Evolutionary conservation across 2,113 vertebrate genomes (phyloP).

Genomic region (Cavia aperea): DNA sequence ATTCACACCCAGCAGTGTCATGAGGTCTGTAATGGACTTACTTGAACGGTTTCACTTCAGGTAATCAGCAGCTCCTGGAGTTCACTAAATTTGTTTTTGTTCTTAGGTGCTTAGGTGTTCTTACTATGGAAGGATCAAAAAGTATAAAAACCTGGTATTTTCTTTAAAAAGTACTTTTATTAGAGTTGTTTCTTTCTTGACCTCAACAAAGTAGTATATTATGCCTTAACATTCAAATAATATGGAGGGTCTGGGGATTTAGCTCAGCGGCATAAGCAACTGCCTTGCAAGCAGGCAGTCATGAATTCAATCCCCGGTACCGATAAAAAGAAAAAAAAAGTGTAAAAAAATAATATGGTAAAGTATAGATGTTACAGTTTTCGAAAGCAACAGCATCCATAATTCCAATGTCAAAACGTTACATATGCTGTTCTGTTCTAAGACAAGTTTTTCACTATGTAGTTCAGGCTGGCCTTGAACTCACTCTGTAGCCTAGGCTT

Average conservation of each 20-base stretch:
- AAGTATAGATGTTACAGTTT: background rate
- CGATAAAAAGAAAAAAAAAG: too few relatives aligned
- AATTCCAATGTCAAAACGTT: background rate
- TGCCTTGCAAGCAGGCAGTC: too few relatives aligned
- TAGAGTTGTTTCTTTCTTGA: background rate
- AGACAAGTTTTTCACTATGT: background rate
- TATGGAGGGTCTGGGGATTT: too few relatives aligned
- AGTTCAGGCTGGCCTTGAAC: background rate
- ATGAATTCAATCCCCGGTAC: too few relatives aligned
- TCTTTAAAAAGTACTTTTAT: background rate
- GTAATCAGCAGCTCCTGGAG: background rate
- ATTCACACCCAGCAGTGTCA: background rate
- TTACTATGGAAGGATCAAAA: background rate
- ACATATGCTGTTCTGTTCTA: background rate
- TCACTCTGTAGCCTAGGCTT: background rate
- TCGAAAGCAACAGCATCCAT: background rate
- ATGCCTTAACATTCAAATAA: background rate
- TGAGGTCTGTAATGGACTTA: background rate
- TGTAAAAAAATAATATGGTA: background rate
- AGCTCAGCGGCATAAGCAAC: too few relatives aligned
- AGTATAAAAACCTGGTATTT: background rate
- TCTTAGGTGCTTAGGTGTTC: background rate
- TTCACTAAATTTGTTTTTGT: background rate
- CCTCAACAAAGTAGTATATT: background rate
- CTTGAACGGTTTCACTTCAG: background rate